Evolutionary conservation across 2,888 invertebrate genomes (phyloP).

Genomic region (Ischnus inquisitorius): DNA sequence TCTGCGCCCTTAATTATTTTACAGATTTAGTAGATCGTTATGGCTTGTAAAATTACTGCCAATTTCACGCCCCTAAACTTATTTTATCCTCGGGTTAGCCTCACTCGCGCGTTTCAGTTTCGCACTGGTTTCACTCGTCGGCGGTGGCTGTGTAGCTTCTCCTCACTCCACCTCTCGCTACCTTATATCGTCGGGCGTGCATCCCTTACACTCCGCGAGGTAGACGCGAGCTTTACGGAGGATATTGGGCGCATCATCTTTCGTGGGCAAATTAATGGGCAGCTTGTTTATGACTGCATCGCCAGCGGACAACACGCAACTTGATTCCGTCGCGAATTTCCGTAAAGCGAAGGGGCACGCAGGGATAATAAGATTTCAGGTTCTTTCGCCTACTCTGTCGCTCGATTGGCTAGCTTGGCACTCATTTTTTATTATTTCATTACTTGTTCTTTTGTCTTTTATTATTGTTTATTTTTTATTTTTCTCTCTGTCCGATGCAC

Average conservation of each 20-base stretch:
- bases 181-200: conserved; percentile 29
- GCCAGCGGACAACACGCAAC: conserved; percentile 79
- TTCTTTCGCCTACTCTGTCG: background rate
- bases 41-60: conserved; percentile 85
- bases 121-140: conserved; percentile 27
- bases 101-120: conserved; percentile 41
- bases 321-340: conserved; percentile 81
- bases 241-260: conserved; percentile 83
- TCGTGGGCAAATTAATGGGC: conserved; percentile 84
- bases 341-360: conserved; percentile 74
- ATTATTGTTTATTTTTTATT: background rate
- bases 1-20: conserved; percentile 85
- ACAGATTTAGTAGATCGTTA: conserved; percentile 86
- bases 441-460: background rate
- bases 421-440: background rate
- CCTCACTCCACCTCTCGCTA: conserved; percentile 23
- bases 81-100: conserved; percentile 80
- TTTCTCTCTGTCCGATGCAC: background rate
- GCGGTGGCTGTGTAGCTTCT: conserved; percentile 11
- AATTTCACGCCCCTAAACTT: conserved; percentile 85
- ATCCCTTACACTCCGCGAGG: background rate
- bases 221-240: conserved; percentile 73
- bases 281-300: conserved; percentile 83
- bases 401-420: background rate
- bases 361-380: conserved; percentile 72